Conservation (phyloP, 2,797 vertebrate species). For the Eulemur albifrons region DNA sequence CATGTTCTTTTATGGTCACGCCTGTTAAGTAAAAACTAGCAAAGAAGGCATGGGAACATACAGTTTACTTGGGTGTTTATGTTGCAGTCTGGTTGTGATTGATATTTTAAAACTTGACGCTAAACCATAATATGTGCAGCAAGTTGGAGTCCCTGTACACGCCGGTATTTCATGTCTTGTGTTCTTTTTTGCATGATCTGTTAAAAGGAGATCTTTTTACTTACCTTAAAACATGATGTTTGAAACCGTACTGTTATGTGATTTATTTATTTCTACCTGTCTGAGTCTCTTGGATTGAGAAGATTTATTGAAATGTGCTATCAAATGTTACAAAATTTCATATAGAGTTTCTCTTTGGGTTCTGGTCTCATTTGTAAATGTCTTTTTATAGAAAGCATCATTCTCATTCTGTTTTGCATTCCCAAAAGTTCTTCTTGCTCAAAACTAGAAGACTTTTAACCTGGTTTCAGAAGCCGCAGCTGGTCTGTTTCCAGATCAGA, state of each 20-base stretch:
- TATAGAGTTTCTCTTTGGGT: conserved; percentile 40
- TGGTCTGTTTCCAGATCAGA: background rate
- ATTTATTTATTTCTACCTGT: conserved; percentile 68
- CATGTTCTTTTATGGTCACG: background rate
- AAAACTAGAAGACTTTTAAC: background rate
- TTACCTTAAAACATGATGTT: conserved; percentile 55
- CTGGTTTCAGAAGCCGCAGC: background rate
- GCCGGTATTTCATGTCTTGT: conserved; percentile 42
- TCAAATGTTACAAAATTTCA: background rate
- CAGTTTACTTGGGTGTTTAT: background rate
- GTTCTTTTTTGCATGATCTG: conserved; percentile 49
- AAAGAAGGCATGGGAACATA: background rate
- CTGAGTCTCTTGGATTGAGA: background rate
- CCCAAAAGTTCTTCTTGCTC: background rate
- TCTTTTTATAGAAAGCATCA: conserved; percentile 35
- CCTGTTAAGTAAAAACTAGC: background rate
- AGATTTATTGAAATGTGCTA: background rate
- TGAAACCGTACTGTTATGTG: background rate
- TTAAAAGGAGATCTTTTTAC: conserved; percentile 52
- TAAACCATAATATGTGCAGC: background rate
- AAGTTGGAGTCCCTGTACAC: background rate
- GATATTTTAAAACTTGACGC: conserved; percentile 40
- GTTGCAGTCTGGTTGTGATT: background rate
- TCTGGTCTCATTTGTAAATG: conserved; percentile 12
- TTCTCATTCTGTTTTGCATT: background rate